A percentile compares a stretch with the other conserved stretches of the same genome.
Evolutionary conservation across 2,888 invertebrate genomes (phyloP).

Genomic region (Acanthosepion lycidas): DNA sequence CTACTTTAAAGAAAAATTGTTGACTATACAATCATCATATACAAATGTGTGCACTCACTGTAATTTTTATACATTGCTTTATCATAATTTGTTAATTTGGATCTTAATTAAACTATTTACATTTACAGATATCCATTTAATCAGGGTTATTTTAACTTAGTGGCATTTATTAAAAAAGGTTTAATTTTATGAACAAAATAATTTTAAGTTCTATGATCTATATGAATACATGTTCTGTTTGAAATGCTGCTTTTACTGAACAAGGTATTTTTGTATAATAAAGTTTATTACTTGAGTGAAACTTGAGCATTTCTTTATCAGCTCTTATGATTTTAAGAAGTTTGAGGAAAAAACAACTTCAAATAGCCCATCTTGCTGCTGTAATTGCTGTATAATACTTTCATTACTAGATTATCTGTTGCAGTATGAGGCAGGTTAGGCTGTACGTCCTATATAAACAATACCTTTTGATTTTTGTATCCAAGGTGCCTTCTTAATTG

Average conservation of each 20-base stretch:
- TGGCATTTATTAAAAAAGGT: too few species aligned
- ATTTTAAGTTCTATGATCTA: too few species aligned
- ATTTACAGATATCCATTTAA: too few species aligned
- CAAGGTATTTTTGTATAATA: background rate
- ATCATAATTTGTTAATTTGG: too few species aligned
- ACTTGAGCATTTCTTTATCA: background rate
- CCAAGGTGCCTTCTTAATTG: background rate
- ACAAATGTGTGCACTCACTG: too few species aligned
- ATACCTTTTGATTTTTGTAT: constrained; percentile 18
- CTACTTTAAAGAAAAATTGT: too few species aligned
- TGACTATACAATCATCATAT: too few species aligned
- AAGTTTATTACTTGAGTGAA: background rate
- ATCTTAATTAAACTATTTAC: too few species aligned
- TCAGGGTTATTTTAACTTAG: too few species aligned
- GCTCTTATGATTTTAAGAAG: background rate
- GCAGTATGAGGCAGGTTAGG: background rate
- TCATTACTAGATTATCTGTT: background rate
- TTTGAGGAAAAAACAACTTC: background rate
- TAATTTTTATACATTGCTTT: too few species aligned
- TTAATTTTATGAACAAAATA: too few species aligned
- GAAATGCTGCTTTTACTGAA: background rate
- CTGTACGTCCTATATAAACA: background rate
- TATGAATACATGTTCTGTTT: background rate
- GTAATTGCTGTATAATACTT: background rate
- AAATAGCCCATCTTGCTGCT: background rate